Conservation (phyloP, 2,113 vertebrate species). For the Caloenas nicobarica region DNA sequence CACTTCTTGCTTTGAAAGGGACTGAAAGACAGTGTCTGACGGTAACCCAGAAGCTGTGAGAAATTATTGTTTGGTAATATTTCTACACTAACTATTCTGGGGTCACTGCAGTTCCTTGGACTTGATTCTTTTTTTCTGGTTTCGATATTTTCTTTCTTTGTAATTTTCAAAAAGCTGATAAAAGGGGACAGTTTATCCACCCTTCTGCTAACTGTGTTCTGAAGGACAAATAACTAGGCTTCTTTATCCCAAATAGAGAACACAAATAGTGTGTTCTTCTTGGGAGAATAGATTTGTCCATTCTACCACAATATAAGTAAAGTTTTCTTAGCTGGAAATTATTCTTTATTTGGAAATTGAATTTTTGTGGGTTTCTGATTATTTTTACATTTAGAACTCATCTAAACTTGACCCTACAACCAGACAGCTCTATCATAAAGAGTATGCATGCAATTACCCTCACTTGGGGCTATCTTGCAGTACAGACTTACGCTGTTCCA, state of each 20-base stretch:
- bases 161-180: not conserved
- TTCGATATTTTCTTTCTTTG: not conserved
- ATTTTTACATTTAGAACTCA: not conserved
- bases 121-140: not conserved
- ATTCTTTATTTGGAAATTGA: not conserved
- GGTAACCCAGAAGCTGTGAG: not conserved
- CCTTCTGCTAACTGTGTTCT: not conserved
- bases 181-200: not conserved
- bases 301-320: not conserved
- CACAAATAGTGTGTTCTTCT: not conserved
- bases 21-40: not conserved
- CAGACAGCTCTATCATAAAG: not conserved
- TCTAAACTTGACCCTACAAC: not conserved
- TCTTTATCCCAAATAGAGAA: not conserved
- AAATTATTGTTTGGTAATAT: not conserved
- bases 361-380: not conserved
- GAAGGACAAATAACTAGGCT: not conserved
- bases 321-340: not conserved
- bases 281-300: not conserved
- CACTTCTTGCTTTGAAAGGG: not conserved
- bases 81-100: not conserved
- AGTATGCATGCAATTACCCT: not conserved
- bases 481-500: not conserved
- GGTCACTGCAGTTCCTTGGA: not conserved
- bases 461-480: not conserved